phyloP scores from a whole-genome alignment of 2,113 vertebrate species.

The Heloderma charlesbogerti region DNA sequence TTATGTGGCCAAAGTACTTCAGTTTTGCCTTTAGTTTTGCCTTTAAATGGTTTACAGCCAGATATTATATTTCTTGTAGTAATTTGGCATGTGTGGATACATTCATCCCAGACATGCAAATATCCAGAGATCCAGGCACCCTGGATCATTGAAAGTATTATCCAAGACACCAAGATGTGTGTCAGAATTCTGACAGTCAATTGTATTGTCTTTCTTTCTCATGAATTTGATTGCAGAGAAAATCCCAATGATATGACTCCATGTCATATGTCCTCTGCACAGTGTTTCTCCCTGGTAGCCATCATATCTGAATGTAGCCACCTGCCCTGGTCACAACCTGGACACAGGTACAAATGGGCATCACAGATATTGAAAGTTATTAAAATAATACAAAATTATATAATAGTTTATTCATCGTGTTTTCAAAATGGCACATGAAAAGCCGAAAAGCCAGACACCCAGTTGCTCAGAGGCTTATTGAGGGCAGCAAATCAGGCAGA shows the following conservation, averaged over 20 bases:
- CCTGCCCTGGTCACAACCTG: background rate
- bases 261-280: background rate
- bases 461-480: background rate
- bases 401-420: background rate
- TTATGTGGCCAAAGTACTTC: no score
- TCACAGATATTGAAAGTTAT: background rate
- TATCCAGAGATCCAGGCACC: background rate
- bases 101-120: constrained; percentile 37
- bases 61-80: background rate
- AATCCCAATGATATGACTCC: background rate
- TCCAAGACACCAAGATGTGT: background rate
- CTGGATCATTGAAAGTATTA: background rate
- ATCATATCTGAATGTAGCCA: background rate
- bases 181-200: background rate
- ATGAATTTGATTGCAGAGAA: background rate
- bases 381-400: background rate
- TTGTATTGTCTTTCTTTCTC: background rate
- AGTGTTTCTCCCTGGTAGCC: background rate
- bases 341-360: background rate
- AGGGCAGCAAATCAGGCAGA: background rate
- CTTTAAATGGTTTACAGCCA: background rate
- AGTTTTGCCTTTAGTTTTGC: no score
- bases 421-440: background rate
- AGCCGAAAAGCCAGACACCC: background rate
- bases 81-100: background rate